A percentile compares a stretch with the other conserved stretches of the same genome.
These are phyloP conservation scores for Meteorus cinctellus DNA, from an alignment of 2,888 invertebrate species.

Conservation along the genomic window DNA sequence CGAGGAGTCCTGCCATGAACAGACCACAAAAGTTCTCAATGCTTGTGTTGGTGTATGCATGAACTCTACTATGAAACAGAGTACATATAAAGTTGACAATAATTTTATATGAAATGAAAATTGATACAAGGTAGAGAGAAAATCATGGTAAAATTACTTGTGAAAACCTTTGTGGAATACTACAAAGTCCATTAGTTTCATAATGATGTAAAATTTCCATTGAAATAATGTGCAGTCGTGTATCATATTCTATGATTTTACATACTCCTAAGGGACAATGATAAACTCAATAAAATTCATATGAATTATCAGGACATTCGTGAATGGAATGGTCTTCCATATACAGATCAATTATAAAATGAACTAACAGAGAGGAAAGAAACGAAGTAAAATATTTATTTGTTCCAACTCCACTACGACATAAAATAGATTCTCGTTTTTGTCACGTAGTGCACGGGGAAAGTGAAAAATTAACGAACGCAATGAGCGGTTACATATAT, in stretches of 20 bases:
- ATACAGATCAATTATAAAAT: background rate
- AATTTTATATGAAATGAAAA: background rate
- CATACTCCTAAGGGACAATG: background rate
- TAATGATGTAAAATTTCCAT: background rate
- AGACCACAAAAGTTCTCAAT: constrained; percentile 8
- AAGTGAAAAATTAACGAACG: constrained; percentile 41
- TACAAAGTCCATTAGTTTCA: background rate
- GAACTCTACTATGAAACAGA: background rate
- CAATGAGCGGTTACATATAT: constrained; percentile 26
- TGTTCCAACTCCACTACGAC: constrained; percentile 28
- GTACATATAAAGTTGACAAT: constrained; percentile 6
- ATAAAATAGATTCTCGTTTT: constrained; percentile 2
- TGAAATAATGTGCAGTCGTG: background rate
- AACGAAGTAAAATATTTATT: constrained; percentile 18
- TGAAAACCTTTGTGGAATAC: background rate
- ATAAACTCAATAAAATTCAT: background rate
- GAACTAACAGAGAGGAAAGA: background rate
- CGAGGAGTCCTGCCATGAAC: background rate
- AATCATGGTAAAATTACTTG: background rate
- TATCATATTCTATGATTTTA: background rate
- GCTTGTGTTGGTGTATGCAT: background rate
- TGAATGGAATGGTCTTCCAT: background rate
- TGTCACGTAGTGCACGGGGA: constrained; percentile 1
- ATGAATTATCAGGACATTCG: background rate
- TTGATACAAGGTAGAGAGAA: background rate